These are phyloP conservation scores for Limnodromus scolopaceus DNA, from an alignment of 2,797 vertebrate species.

Conservation along the genomic window DNA sequence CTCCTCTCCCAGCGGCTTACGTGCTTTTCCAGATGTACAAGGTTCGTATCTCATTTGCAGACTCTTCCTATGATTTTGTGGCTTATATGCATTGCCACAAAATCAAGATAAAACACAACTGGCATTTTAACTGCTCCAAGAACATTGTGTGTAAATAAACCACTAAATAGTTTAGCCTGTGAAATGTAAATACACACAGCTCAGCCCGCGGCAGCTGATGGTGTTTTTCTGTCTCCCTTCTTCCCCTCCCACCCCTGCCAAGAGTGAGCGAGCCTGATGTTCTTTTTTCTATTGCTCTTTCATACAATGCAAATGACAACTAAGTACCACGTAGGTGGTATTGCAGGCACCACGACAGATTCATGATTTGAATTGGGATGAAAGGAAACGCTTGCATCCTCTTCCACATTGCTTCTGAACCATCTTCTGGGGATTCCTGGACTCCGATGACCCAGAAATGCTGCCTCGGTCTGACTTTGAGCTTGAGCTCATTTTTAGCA, in stretches of 20 bases:
- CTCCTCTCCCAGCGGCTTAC: neutral
- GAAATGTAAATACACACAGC: slow-evolving; percentile 62
- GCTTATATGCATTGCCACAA: neutral
- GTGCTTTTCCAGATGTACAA: neutral
- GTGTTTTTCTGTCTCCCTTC: slow-evolving; percentile 58
- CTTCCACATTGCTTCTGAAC: neutral
- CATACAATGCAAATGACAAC: slow-evolving; percentile 44
- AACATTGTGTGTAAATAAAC: slow-evolving; percentile 66
- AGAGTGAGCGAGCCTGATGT: slow-evolving; percentile 32
- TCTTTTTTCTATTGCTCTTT: slow-evolving; percentile 31
- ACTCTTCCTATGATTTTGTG: neutral
- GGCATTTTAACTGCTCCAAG: slow-evolving; percentile 58
- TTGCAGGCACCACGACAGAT: slow-evolving; percentile 8
- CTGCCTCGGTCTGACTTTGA: neutral
- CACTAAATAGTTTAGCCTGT: slow-evolving; percentile 57
- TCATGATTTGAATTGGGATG: neutral
- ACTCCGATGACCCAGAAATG: neutral
- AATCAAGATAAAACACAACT: slow-evolving; percentile 56
- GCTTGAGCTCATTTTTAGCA: neutral
- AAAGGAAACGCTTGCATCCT: neutral
- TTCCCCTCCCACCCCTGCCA: slow-evolving; percentile 62
- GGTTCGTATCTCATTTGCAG: neutral
- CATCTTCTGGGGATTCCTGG: neutral
- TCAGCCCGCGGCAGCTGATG: slow-evolving; percentile 34
- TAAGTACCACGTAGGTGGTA: slow-evolving; percentile 51